Evolutionary conservation across 2,113 vertebrate genomes (phyloP).

Genomic region (Phylloscopus whistleri): DNA sequence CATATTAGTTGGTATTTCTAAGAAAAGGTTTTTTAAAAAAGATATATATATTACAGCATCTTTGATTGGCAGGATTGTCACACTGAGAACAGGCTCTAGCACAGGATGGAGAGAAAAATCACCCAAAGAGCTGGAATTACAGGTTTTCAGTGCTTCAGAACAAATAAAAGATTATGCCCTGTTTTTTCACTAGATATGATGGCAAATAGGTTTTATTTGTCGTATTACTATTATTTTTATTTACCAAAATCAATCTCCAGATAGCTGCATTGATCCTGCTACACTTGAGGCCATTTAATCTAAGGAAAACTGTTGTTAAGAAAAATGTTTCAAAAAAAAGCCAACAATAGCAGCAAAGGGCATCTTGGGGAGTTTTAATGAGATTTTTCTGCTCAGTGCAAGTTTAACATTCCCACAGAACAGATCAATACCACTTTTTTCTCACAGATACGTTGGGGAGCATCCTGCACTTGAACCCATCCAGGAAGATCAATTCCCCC

Average conservation of each 20-base stretch:
- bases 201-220: constrained; percentile 11
- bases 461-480: not conserved
- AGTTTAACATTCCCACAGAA: constrained; percentile 53
- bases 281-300: constrained; percentile 48
- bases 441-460: not conserved
- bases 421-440: constrained; percentile 60
- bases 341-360: constrained; percentile 56
- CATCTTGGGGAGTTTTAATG: constrained; percentile 55
- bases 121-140: not conserved
- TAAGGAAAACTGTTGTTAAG: constrained; percentile 44
- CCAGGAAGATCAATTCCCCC: not conserved
- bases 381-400: constrained; percentile 57
- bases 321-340: constrained; percentile 36
- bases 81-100: not conserved
- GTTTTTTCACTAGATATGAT: not conserved
- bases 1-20: not conserved
- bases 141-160: constrained; percentile 2
- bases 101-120: not conserved
- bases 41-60: not conserved
- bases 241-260: constrained; percentile 40
- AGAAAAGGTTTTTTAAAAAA: not conserved
- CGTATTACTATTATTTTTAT: constrained; percentile 61
- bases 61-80: not conserved
- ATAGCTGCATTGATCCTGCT: constrained; percentile 54
- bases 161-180: constrained; percentile 16